Base-by-base conservation (phyloP, 2,888 invertebrate species). In the Oxytorus armatus region DNA sequence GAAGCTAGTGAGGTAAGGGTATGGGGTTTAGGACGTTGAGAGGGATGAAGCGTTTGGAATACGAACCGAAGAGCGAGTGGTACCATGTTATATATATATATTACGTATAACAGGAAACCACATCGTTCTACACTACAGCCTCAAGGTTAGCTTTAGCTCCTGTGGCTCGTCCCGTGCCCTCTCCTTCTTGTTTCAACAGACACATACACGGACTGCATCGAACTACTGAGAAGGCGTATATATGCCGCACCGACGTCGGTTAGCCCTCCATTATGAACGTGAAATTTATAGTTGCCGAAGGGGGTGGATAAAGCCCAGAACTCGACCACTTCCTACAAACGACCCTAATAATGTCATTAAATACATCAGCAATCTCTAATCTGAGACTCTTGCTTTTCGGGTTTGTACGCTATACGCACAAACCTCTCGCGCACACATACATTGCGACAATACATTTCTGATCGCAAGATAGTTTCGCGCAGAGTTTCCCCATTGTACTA, bases 341-440 rank as follows among this genome's bases (percentile, higher is more conserved):
- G 88, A 88, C 88, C 86, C 86, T 91, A 91, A 91, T 90, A 90
- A 89, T 87, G 85, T 87, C 88, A 90, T 90, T 89, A 89, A 87
- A 90, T 88, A 86, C 88, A 89, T 89, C 87, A 85, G 86, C 83
- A 86, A 88, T 86, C 85, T 85, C 88, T 89, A 89, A 90, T 90
- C 90, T 89, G 83, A 82, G 83, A 83, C 79, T 85, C 66, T 66
- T 59, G 1, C 25, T n/a, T 49, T 53, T 23, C 47, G 57, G 14
- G 16, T 33, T 57, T 47, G 47, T 47, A 23, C 18, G 1, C 14
- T 36, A 29, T 39, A 1, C 14, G 21, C 63, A 29, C 51, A 55
- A 68, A 49, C n/a, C n/a, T n/a, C n/a, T n/a, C n/a, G 49, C 78
- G 61, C 44, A 63, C 61, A 21, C 44, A 51, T 7, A 39, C n/a